Conservation (phyloP, 2,888 invertebrate species). For the Agelastica alni region DNA sequence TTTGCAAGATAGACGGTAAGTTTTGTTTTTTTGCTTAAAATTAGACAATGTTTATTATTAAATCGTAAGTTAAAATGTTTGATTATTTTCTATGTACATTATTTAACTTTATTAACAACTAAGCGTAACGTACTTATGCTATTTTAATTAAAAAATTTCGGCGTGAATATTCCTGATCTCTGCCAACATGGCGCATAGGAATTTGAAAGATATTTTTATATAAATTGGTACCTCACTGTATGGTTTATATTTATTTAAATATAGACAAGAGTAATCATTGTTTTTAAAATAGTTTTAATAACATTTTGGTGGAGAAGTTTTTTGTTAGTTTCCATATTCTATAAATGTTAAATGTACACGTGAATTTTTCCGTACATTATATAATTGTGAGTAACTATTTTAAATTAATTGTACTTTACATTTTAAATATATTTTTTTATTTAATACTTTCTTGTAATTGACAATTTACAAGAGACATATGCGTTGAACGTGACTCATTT, state of each 20-base stretch:
- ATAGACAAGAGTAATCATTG: too few relatives aligned
- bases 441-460: neutral
- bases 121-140: conserved; percentile 38
- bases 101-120: conserved; percentile 13
- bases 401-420: too few relatives aligned
- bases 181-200: conserved; percentile 63
- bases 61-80: conserved; percentile 31
- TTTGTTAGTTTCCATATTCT: too few relatives aligned
- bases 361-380: conserved; percentile 43
- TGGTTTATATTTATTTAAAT: too few relatives aligned
- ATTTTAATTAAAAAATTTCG: conserved; percentile 43
- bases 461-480: conserved; percentile 22
- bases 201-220: conserved; percentile 20
- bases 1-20: conserved; percentile 81
- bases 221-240: too few relatives aligned
- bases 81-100: conserved; percentile 14
- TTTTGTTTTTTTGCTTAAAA: conserved; percentile 52
- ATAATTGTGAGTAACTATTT: conserved; percentile 35
- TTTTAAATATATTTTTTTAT: neutral
- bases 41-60: conserved; percentile 27
- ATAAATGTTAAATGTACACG: conserved; percentile 43
- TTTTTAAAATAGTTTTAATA: too few relatives aligned
- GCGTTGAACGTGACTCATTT: conserved; percentile 18
- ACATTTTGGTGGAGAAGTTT: too few relatives aligned
- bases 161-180: conserved; percentile 55